A percentile compares a stretch with the other conserved stretches of the same genome.
These are phyloP conservation scores for Astyanax mexicanus DNA, from an alignment of 2,797 vertebrate species.

Conservation along the genomic window DNA sequence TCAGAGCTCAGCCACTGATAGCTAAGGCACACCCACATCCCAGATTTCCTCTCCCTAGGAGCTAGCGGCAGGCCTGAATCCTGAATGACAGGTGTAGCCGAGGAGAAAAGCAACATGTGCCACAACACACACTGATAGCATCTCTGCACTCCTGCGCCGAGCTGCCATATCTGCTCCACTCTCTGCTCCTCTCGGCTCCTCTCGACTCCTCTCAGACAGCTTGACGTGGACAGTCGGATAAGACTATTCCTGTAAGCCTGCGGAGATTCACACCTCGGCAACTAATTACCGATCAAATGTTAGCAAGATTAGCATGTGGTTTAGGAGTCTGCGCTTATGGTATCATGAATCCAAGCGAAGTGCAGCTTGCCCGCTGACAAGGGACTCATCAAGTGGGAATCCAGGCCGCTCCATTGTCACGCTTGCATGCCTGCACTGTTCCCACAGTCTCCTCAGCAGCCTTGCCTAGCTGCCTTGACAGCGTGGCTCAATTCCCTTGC, in stretches of 20 bases:
- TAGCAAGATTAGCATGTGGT: slow-evolving; percentile 73
- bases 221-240: slow-evolving; percentile 20
- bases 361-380: slow-evolving; percentile 44
- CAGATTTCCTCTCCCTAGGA: slow-evolving; percentile 45
- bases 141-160: slow-evolving; percentile 58
- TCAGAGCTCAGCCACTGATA: slow-evolving; percentile 20
- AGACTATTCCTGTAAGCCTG: slow-evolving; percentile 58
- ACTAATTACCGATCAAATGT: slow-evolving; percentile 75
- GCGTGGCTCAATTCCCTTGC: slow-evolving; percentile 43
- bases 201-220: slow-evolving; percentile 48
- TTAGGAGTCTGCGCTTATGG: slow-evolving; percentile 70
- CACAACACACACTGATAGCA: slow-evolving; percentile 70
- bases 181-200: slow-evolving; percentile 50
- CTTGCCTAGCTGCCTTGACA: background rate
- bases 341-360: slow-evolving; percentile 69
- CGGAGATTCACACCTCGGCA: slow-evolving; percentile 75
- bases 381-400: slow-evolving; percentile 59
- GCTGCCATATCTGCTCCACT: slow-evolving; percentile 17
- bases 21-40: slow-evolving; percentile 29
- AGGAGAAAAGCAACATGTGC: slow-evolving; percentile 71
- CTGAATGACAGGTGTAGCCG: slow-evolving; percentile 80
- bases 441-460: background rate
- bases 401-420: slow-evolving; percentile 56
- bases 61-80: slow-evolving; percentile 64
- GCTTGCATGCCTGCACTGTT: slow-evolving; percentile 58